Evolutionary conservation across 2,113 vertebrate species (phyloP), one percentile per base, ranked within the genome.

Genomic region (Galeopterus variegatus): DNA sequence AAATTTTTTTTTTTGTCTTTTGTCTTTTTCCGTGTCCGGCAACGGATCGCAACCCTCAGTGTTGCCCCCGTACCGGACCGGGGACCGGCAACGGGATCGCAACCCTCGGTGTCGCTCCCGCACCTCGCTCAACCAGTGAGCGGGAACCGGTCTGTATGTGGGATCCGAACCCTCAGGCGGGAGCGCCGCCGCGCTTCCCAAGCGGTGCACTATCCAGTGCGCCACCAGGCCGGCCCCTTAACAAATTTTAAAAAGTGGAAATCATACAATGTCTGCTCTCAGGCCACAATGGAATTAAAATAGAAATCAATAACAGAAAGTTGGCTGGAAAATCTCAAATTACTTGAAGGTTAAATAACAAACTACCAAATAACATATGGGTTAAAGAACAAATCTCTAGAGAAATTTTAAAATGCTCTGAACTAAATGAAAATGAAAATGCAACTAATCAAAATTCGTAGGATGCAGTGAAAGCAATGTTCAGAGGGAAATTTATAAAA

Each of bases 221-320:
- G n/a, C n/a, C n/a, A n/a, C n/a, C n/a, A n/a, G n/a, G n/a, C n/a
- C n/a, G n/a, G n/a, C n/a, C n/a, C 24, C 12, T 48, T 56, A 81
- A 92, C 13, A 65, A 87, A 92, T 87, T 81, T 21, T 58, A 81
- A 81, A 88, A 36, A 65, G 73, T 45, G 60, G 67, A 92, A 95
- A 65, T 81, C 56, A 81, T 80, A 56, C 23, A 81, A 73, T 64
- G 36, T 19, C 45, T 56, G 12, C 18, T 65, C 24, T 88, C 13
- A 23, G 13, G 24, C 12, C 24, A 81, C 45, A 81, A 36, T 28
- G 48, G 45, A 80, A 80, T 92, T 79, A 95, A 79, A 72, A 33
- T 50, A 45, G 21, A 77, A 86, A 73, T 86, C 21, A n/a, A 23
- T 84, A 91, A 80, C 8, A 64, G 64, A 45, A 62, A 70, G 41